Percentiles rank a stretch among this genome's conserved stretches.
These are phyloP conservation scores for Diacarnus erythraeanus DNA, from an alignment of 37 sponge, comb jelly and placozoan species.

Conservation along the genomic window DNA sequence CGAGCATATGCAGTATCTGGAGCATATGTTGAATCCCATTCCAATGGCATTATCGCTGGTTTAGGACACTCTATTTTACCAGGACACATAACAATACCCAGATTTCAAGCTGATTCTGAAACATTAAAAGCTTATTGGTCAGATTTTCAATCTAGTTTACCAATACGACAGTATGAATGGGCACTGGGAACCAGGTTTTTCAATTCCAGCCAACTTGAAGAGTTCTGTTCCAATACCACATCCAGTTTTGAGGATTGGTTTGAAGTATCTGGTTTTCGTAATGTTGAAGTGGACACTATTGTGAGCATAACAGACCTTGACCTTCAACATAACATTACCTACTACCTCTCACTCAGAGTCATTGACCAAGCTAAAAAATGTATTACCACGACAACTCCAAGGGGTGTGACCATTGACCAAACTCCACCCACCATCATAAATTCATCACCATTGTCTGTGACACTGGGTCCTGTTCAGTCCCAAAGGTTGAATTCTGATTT, in stretches of 20 bases:
- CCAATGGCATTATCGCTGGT: slow-evolving; percentile 77
- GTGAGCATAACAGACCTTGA: slow-evolving; percentile 10
- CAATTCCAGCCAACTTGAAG: slow-evolving; percentile 8
- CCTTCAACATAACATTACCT: slow-evolving; percentile 57
- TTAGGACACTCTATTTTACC: slow-evolving; percentile 32
- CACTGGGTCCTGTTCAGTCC: not conserved
- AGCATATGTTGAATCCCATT: slow-evolving; percentile 59
- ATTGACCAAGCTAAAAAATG: slow-evolving; percentile 78
- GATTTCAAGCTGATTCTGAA: slow-evolving; percentile 54
- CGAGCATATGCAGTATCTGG: slow-evolving; percentile 75
- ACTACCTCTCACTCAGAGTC: slow-evolving; percentile 77
- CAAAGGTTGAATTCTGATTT: slow-evolving; percentile 9
- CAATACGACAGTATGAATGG: slow-evolving; percentile 75
- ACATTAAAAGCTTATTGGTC: slow-evolving; percentile 55
- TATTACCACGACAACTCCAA: slow-evolving; percentile 13
- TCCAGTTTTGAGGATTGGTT: slow-evolving; percentile 33
- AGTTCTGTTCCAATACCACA: slow-evolving; percentile 40
- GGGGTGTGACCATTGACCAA: slow-evolving; percentile 53
- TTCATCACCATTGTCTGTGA: not conserved
- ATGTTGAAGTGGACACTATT: slow-evolving; percentile 34
- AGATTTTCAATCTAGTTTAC: slow-evolving; percentile 70
- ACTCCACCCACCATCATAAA: slow-evolving; percentile 53
- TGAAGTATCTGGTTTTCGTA: slow-evolving; percentile 51
- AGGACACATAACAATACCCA: slow-evolving; percentile 43
- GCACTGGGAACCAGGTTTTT: slow-evolving; percentile 42